Evolutionary conservation across 1,140 invertebrate species (phyloP), one percentile per base, ranked within the genome.

Genomic region (Drosophila ironensis): DNA sequence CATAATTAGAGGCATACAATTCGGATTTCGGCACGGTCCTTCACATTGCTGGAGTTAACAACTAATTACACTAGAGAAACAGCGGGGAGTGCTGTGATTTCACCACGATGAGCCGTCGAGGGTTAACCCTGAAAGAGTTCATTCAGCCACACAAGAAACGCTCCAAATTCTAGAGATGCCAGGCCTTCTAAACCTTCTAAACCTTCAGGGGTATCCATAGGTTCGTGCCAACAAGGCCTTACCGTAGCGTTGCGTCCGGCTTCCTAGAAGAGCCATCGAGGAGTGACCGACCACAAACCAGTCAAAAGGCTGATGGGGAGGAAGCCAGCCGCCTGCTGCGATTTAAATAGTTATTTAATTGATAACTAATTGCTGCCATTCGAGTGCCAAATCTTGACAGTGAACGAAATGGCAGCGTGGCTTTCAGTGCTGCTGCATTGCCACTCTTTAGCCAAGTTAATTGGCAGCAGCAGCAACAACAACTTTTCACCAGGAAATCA

Each of bases 401-500:
- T 35, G 25, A 38, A 25, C 47, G 63, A 53, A 19, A 27, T 41
- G 12, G 12, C 28, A 28, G 73, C 41, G 51, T 35, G 41, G 46
- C 33, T 67, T 53, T 22, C 25, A 14, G 56, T 56, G 52, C n/a
- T n/a, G n/a, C n/a, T n/a, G n/a, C n/a, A n/a, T 40, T 33, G 45
- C 63, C 27, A 40, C 51, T 60, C 19, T 70, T 51, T 69, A 59
- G 45, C 46, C 24, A 59, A n/a, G 28, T 68, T 70, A 72, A 74
- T 46, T 60, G 67, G 50, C 37, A 59, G 19, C n/a, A 56, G 46
- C 37, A 59, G 52, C 67, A 80, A 47, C 63, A 53, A 69, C 75
- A 63, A 72, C 78, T 70, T 82, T 82, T 73, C 77, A 84, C 77
- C 78, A 84, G 77, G 78, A 84, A 82, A 82, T 56, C 78, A 51